Conservation (phyloP, 2,113 vertebrate genomes). For the Pyxicephalus adspersus region DNA sequence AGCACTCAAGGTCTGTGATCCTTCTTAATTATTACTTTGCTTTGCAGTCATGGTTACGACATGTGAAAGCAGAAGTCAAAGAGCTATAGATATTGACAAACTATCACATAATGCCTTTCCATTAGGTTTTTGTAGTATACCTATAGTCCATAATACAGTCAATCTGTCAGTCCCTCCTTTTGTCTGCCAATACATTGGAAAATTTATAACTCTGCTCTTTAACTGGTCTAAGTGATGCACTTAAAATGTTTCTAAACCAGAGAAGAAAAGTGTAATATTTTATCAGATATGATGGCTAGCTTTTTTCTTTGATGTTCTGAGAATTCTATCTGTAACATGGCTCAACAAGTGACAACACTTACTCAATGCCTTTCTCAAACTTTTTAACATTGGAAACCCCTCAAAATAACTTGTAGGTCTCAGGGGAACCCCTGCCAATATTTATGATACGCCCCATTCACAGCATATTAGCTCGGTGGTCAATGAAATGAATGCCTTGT, state of each 20-base stretch:
- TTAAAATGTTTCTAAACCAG: neutral
- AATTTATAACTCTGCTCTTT: slow-evolving; percentile 7
- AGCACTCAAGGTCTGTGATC: slow-evolving; percentile 38
- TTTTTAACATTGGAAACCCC: too few relatives aligned
- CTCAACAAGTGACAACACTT: too few relatives aligned
- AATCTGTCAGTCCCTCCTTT: slow-evolving; percentile 15
- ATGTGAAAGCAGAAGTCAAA: slow-evolving; percentile 23
- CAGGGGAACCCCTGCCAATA: too few relatives aligned
- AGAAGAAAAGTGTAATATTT: too few relatives aligned
- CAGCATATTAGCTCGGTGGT: too few relatives aligned
- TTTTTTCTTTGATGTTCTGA: too few relatives aligned
- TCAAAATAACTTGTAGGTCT: too few relatives aligned
- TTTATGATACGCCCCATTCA: too few relatives aligned
- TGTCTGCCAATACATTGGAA: slow-evolving; percentile 4
- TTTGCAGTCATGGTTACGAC: slow-evolving; percentile 53
- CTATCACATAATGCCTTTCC: slow-evolving; percentile 34
- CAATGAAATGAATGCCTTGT: too few relatives aligned
- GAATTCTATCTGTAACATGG: too few relatives aligned
- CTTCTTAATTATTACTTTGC: slow-evolving; percentile 48
- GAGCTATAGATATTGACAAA: slow-evolving; percentile 29
- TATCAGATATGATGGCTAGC: too few relatives aligned
- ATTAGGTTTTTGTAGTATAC: slow-evolving; percentile 25
- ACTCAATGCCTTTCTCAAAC: too few relatives aligned
- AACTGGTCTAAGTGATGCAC: neutral
- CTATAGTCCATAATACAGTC: slow-evolving; percentile 12